Percentiles rank a stretch among this genome's conserved stretches.
Evolutionary conservation across 35 echinoderm and acorn worm species (phyloP).

Genomic region (Holothuria glaberrima): DNA sequence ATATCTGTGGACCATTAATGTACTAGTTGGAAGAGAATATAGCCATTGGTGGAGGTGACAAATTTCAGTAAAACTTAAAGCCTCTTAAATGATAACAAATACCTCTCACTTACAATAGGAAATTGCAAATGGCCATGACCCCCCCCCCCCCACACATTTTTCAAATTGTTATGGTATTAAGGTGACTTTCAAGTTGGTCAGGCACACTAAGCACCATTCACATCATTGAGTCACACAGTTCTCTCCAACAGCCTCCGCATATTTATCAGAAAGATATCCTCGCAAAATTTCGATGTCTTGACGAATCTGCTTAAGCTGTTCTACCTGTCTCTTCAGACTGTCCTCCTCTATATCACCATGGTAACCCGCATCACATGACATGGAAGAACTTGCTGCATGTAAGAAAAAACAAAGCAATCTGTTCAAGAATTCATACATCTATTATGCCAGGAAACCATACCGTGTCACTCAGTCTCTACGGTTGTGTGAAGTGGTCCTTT

Average conservation of each 20-base stretch:
- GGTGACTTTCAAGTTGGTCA: too few species aligned
- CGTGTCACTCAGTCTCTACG: neutral
- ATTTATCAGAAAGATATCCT: slow-evolving; percentile 79
- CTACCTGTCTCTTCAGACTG: slow-evolving; percentile 54
- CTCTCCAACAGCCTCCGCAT: slow-evolving; percentile 83
- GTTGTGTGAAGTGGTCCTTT: neutral
- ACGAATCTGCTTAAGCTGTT: slow-evolving; percentile 70
- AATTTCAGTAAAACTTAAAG: too few species aligned
- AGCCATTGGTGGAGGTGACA: too few species aligned
- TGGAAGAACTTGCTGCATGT: slow-evolving; percentile 73
- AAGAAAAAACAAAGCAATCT: neutral
- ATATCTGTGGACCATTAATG: too few species aligned
- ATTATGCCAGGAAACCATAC: too few species aligned
- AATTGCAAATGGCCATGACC: too few species aligned
- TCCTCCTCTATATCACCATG: slow-evolving; percentile 34
- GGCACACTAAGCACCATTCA: too few species aligned
- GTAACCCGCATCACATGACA: slow-evolving; percentile 66
- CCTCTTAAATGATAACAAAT: too few species aligned
- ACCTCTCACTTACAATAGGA: too few species aligned
- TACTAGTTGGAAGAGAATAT: too few species aligned
- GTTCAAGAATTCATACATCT: neutral
- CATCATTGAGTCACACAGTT: slow-evolving; percentile 86
- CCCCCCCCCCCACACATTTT: too few species aligned
- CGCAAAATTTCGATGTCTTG: slow-evolving; percentile 80
- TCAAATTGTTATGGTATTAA: too few species aligned